A percentile compares a stretch with the other conserved stretches of the same genome.
phyloP scores from a whole-genome alignment of 2,113 vertebrate genomes.

The Pedetes capensis region DNA sequence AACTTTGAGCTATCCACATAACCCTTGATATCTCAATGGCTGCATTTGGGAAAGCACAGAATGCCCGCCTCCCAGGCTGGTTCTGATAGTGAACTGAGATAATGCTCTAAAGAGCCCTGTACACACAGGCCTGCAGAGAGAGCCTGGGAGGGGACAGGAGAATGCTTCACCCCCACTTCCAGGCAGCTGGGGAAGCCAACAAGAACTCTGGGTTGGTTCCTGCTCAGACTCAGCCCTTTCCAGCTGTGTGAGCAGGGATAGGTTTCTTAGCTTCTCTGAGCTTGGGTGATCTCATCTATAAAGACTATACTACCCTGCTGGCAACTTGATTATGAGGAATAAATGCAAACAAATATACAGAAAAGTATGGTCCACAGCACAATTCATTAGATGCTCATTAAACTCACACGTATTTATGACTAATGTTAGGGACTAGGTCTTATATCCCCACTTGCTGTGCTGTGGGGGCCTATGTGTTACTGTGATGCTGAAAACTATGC shows the following conservation, averaged over 20 bases:
- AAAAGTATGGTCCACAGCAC: background rate
- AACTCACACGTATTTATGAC: background rate
- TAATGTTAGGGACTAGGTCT: background rate
- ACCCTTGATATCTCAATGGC: background rate
- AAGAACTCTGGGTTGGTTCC: background rate
- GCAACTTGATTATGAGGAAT: background rate
- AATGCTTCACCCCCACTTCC: background rate
- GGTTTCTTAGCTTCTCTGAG: background rate
- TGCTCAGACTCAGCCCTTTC: background rate
- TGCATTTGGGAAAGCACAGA: background rate
- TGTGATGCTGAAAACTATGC: too few relatives aligned
- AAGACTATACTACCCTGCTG: background rate
- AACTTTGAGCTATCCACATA: background rate
- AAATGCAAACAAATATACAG: background rate
- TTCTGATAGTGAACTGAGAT: background rate
- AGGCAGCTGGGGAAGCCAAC: background rate
- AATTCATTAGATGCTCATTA: background rate
- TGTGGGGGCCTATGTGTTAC: too few relatives aligned
- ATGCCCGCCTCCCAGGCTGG: background rate
- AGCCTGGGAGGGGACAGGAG: background rate
- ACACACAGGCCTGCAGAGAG: background rate
- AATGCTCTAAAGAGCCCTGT: background rate
- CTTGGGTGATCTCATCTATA: background rate
- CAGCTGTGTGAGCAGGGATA: background rate
- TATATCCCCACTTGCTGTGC: too few relatives aligned